Conservation (phyloP, 2,113 vertebrate species). For the human region DNA sequence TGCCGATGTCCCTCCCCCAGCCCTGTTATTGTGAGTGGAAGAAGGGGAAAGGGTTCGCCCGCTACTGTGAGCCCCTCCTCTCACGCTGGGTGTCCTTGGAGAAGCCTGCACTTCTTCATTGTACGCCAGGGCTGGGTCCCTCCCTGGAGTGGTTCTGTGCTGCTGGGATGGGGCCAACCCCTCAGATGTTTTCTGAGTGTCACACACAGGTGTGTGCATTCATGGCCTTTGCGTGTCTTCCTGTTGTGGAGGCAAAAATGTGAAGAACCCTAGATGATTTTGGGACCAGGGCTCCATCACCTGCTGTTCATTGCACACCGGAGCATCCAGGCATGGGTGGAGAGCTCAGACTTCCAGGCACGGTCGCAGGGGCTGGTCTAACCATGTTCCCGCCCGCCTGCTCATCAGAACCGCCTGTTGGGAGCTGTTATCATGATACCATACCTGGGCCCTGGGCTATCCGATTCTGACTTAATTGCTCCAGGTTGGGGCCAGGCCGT, state of each 20-base stretch:
- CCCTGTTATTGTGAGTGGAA: rapidly evolving
- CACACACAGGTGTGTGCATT: rapidly evolving
- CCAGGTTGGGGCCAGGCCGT: background rate
- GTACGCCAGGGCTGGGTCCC: rapidly evolving
- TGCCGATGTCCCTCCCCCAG: rapidly evolving
- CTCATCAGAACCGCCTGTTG: rapidly evolving
- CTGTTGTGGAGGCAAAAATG: background rate
- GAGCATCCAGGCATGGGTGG: rapidly evolving
- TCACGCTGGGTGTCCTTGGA: rapidly evolving
- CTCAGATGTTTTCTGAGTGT: too few species aligned
- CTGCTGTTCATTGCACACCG: rapidly evolving
- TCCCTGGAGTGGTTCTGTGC: background rate
- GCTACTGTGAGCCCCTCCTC: too few species aligned
- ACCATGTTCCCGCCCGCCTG: rapidly evolving
- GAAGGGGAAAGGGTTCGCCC: background rate
- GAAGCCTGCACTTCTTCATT: rapidly evolving
- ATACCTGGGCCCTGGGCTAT: background rate
- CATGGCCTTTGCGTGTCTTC: background rate
- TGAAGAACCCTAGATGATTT: background rate
- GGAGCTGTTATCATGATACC: too few species aligned
- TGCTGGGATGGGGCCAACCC: too few species aligned
- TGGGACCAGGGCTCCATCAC: rapidly evolving
- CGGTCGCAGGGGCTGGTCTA: background rate
- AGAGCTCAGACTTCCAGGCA: too few species aligned
- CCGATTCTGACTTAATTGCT: background rate